Base-by-base conservation (phyloP, 92 coral and sea anemone species). In the Epizoanthus ramosus region DNA sequence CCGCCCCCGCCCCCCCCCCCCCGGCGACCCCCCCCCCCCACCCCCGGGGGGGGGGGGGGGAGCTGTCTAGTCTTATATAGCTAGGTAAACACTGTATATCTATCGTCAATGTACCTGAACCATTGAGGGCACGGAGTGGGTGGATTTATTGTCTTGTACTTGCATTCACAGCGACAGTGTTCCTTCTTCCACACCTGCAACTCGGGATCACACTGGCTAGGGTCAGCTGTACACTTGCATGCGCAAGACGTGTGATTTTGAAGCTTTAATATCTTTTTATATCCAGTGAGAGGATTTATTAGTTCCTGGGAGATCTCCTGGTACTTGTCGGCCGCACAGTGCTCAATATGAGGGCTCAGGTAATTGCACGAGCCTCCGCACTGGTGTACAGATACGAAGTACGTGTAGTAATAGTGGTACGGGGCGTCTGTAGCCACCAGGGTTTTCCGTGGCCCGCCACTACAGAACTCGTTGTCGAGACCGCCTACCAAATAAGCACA, bases 131-230 rank as follows among this genome's bases (percentile, higher is more conserved):
- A n/a, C n/a, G n/a, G n/a, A n/a, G n/a, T n/a, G n/a, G 79, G 63
- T 53, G 63, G 79, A 61, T 39, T 23, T 37, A 9, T 73, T 0
- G 63, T 50, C 43, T 52, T 53, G 79, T 73, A 73, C 63, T 54
- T 73, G 79, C 79, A 73, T 18, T 73, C 79, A 25, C 79, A 73
- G 8, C 47, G 4, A n/a, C 79, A 73, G 63, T 53, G 15, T 6
- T 73, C 64, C 63, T 73, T 41, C 35, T 73, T 25, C 79, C 79
- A 73, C 3, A 52, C 79, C 37, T 73, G 79, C 10, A 73, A 14
- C 23, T 28, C 18, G n/a, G 45, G 79, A 13, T 73, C 60, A 39
- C 79, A 73, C 3, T 52, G 79, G 33, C 79, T 73, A 7, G 43
- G 79, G 39, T 73, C 63, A 73, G 45, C 41, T n/a, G 79, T 50